Percentiles rank a stretch among this genome's conserved stretches.
These are phyloP conservation scores for Montipora capitata DNA, from an alignment of 92 coral and sea anemone genomes.

Conservation along the genomic window DNA sequence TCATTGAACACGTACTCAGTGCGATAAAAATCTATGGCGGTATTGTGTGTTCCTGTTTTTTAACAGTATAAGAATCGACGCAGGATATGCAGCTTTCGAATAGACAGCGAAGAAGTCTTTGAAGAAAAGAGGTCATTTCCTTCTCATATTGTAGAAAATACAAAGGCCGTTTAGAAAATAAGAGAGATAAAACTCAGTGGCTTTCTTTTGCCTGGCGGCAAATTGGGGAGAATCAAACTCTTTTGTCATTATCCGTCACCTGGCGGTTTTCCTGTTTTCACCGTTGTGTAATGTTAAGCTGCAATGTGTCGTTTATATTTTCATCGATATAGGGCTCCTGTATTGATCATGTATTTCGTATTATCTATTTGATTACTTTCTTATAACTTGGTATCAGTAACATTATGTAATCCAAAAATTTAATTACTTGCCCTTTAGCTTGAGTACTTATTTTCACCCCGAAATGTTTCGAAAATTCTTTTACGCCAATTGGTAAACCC, in stretches of 20 bases:
- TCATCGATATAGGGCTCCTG: background rate
- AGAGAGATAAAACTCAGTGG: background rate
- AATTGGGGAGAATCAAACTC: background rate
- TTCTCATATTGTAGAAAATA: background rate
- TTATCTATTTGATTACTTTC: conserved; percentile 9
- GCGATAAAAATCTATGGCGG: background rate
- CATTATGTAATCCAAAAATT: background rate
- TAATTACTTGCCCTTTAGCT: background rate
- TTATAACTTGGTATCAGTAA: background rate
- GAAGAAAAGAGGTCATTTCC: background rate
- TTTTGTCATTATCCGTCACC: background rate
- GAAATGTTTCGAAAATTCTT: background rate
- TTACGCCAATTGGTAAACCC: too few species aligned
- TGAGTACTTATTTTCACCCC: background rate
- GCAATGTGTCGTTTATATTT: background rate
- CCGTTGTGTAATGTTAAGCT: background rate
- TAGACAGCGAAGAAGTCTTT: background rate
- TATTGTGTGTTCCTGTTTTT: background rate
- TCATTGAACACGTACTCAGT: background rate
- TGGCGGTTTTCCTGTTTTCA: background rate
- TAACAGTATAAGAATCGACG: background rate
- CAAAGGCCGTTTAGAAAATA: too few species aligned
- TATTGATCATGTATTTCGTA: background rate
- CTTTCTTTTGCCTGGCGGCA: background rate
- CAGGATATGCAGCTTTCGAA: background rate